phyloP scores from a whole-genome alignment of 2,113 vertebrate species.

The Lophotis ruficrista region DNA sequence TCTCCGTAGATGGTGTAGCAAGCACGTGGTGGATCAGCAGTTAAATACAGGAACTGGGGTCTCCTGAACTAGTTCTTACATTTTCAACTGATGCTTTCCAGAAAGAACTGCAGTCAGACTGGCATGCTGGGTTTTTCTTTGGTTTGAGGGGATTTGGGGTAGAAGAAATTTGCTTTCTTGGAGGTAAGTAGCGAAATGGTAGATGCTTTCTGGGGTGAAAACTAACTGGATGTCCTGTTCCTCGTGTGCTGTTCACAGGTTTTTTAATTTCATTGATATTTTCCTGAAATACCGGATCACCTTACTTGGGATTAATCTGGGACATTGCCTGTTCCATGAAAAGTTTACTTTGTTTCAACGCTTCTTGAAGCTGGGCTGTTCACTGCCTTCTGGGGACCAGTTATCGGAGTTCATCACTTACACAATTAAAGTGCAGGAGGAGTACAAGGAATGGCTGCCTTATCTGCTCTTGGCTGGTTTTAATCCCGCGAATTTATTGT shows the following conservation, averaged over 20 bases:
- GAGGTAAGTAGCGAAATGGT: not conserved
- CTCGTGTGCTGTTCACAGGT: constrained; percentile 36
- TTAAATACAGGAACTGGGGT: too few species aligned
- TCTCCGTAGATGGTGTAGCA: not conserved
- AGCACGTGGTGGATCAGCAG: not conserved
- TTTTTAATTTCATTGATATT: constrained; percentile 63
- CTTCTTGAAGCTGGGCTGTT: constrained; percentile 75
- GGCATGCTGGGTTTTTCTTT: not conserved
- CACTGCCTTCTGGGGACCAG: constrained; percentile 50
- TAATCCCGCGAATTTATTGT: constrained; percentile 81
- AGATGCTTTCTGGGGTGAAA: not conserved
- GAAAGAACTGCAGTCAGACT: not conserved
- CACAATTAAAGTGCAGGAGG: constrained; percentile 12
- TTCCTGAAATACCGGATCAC: constrained; percentile 76
- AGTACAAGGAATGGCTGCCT: constrained; percentile 86
- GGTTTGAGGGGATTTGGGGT: not conserved
- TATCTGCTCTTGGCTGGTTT: constrained; percentile 86
- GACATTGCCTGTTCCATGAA: constrained; percentile 70
- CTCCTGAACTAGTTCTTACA: not conserved
- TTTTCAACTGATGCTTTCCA: not conserved
- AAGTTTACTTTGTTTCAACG: constrained; percentile 73
- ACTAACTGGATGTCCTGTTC: not conserved
- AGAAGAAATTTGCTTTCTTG: not conserved
- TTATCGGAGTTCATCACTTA: constrained; percentile 57
- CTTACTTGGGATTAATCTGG: constrained; percentile 73